Base-by-base conservation (phyloP, 2,113 vertebrate genomes). In the Misgurnus mizolepis region DNA sequence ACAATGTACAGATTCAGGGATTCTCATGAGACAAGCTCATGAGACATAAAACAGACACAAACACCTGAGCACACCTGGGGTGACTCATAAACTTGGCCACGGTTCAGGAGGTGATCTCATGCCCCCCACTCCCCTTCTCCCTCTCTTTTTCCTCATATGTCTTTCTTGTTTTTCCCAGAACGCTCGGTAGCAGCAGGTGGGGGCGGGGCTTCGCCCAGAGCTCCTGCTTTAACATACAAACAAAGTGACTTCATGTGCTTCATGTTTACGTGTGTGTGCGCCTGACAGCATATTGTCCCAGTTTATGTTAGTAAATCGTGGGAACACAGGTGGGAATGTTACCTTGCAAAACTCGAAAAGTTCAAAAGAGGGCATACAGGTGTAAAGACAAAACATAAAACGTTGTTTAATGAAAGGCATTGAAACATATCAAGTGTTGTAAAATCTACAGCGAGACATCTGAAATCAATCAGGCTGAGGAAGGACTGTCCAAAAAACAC, bases 81-180 rank as follows among this genome's bases (percentile, higher is more conserved):
- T 85, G 76, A 85, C 65, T 85, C 83, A 85, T 79, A 76, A 81
- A 40, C 50, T 72, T 84, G 80, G 76, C 83, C 68, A 3, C 55
- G 69, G 68, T 78, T 81, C 79, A 84, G 75, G 45, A 75, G 68
- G 75, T 84, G 83, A 84, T 75, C 40, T 84, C 75, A 81, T 74
- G 34, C 60, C 45, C 64, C 50, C 53, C 66, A 53, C 9, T n/a
- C 70, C 22, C 58, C 40, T 45, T 39, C 66, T 69, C 77, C 12
- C 53, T 64, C 14, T 67, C 39, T 56, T 60, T 73, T 69, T 60
- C 39, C 64, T 71, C 64, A 71, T 80, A 58, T 70, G 22, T 11
- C 68, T 85, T 85, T 83, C 75, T 86, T 83, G 76, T 83, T 72
- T 79, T 85, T 79, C 79, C 75, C 75, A 86, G 82, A 81, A 83